Evolutionary conservation across 2,797 vertebrate species (phyloP).

Genomic region (Pangasius mekongensis): DNA sequence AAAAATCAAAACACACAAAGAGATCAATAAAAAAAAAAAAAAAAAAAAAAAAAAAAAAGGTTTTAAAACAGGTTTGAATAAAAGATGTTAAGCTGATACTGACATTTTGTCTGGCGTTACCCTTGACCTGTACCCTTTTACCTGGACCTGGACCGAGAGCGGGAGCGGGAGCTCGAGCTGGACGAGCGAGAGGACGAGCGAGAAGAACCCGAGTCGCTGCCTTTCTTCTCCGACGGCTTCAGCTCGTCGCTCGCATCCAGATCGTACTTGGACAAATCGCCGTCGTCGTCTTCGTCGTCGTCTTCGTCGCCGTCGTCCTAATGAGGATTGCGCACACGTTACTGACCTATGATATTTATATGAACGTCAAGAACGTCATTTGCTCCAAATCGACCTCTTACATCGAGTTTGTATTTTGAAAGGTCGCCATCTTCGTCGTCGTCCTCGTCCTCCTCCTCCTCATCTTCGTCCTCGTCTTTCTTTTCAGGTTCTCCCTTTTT

Average conservation of each 20-base stretch:
- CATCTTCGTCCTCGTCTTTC: constrained; percentile 80
- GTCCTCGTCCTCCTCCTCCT: constrained; percentile 89
- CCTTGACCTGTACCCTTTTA: constrained; percentile 99
- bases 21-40: constrained; percentile 12
- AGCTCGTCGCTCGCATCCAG: constrained; percentile 89
- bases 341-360: background rate
- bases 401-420: constrained; percentile 98
- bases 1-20: constrained; percentile 10
- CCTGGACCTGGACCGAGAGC: constrained; percentile 99
- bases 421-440: constrained; percentile 93
- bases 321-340: background rate
- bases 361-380: accelerated
- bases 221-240: constrained; percentile 79
- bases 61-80: constrained; percentile 73
- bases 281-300: constrained; percentile 74
- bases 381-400: constrained; percentile 61
- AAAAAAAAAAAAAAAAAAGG: constrained; percentile 27
- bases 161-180: constrained; percentile 95
- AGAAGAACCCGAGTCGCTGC: constrained; percentile 89
- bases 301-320: constrained; percentile 83
- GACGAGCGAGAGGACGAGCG: constrained; percentile 92
- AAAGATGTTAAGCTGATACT: constrained; percentile 92
- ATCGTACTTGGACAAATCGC: constrained; percentile 96
- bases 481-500: constrained; percentile 84
- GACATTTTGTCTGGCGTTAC: constrained; percentile 99